These are phyloP conservation scores for Orientallactaga sibirica DNA, from an alignment of 2,797 vertebrate genomes.

Conservation along the genomic window DNA sequence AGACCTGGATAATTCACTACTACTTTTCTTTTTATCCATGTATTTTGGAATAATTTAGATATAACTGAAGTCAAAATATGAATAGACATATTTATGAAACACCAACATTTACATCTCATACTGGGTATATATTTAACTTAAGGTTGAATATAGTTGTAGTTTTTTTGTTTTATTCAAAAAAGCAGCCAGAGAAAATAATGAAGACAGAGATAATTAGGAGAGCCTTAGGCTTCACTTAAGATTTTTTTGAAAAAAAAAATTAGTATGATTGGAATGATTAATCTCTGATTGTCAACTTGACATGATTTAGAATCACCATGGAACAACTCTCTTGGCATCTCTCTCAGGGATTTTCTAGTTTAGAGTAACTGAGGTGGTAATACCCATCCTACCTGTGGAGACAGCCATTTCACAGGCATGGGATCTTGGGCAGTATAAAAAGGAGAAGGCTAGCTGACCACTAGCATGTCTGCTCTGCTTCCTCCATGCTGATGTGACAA, in stretches of 20 bases:
- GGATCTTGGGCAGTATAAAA: no score
- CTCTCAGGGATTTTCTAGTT: no score
- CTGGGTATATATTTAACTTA: neutral
- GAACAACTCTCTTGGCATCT: no score
- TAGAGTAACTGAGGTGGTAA: no score
- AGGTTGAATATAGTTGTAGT: constrained; percentile 12
- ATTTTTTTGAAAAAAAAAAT: constrained; percentile 44
- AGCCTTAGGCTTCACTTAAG: constrained; percentile 5
- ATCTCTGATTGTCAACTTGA: no score
- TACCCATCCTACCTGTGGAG: no score
- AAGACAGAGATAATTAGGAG: neutral
- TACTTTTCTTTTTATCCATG: constrained; percentile 27
- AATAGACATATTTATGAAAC: neutral
- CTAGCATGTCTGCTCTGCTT: no score
- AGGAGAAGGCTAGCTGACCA: no score
- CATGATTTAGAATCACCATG: no score
- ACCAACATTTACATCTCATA: neutral
- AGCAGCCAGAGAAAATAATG: neutral
- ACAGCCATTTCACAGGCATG: no score
- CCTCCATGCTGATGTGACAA: no score
- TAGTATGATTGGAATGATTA: neutral
- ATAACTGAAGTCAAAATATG: neutral
- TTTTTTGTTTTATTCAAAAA: neutral
- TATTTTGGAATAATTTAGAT: neutral
- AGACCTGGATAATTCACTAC: neutral